These are phyloP conservation scores for Agrotis segetum DNA, from an alignment of 2,888 invertebrate genomes.

Conservation along the genomic window DNA sequence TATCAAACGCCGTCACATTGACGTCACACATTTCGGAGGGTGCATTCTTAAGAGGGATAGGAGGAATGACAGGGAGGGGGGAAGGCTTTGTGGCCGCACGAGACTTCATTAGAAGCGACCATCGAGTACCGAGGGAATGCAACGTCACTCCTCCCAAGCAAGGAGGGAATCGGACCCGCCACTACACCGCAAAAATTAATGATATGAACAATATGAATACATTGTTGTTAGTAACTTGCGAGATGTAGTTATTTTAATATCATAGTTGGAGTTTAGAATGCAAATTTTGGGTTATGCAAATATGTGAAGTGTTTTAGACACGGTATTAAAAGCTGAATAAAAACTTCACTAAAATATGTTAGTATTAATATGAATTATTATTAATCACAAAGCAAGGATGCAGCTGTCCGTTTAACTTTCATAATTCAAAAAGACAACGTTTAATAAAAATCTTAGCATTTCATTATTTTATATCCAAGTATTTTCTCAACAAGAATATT, in stretches of 20 bases:
- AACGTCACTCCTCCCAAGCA: conserved; percentile 72
- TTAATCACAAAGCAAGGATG: not conserved
- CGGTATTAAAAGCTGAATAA: conserved; percentile 9
- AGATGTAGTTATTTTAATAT: conserved; percentile 32
- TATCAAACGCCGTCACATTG: conserved; percentile 37
- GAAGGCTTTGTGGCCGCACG: conserved; percentile 76
- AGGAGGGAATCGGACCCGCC: conserved; percentile 53
- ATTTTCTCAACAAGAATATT: conserved; percentile 18
- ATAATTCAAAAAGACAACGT: not conserved
- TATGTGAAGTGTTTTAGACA: conserved; percentile 35
- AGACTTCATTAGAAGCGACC: conserved; percentile 84
- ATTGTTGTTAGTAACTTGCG: conserved; percentile 29
- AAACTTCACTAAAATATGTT: conserved; percentile 1
- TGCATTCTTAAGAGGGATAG: conserved; percentile 69
- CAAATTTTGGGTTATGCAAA: conserved; percentile 38
- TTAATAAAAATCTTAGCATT: conserved; percentile 7
- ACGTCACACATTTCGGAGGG: conserved; percentile 56
- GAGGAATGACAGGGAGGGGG: conserved; percentile 67
- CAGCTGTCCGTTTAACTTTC: not conserved
- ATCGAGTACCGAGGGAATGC: conserved; percentile 75
- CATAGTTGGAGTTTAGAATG: conserved; percentile 22
- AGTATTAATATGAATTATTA: not conserved
- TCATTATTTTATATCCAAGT: conserved; percentile 3
- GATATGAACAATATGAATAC: conserved; percentile 52
- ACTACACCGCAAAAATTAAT: conserved; percentile 59